These are phyloP conservation scores for Galeruca laticollis DNA, from an alignment of 2,888 invertebrate species.

Conservation along the genomic window DNA sequence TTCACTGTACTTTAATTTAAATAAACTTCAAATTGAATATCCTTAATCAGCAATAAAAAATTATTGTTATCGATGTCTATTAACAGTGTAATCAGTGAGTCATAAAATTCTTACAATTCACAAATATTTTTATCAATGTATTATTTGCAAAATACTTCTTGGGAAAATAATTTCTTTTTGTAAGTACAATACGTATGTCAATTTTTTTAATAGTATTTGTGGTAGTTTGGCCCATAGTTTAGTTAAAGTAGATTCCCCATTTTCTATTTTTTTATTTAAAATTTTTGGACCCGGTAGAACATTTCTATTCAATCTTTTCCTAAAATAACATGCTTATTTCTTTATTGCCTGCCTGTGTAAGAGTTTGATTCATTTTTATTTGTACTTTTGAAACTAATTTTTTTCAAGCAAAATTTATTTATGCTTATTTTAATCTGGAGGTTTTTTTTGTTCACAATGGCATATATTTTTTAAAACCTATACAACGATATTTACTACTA, in stretches of 20 bases:
- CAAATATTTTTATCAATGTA: not conserved
- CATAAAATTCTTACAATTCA: too few relatives aligned
- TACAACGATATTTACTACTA: too few relatives aligned
- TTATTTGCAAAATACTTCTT: not conserved
- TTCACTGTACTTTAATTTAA: too few relatives aligned
- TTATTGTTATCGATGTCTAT: too few relatives aligned
- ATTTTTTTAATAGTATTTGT: conserved; percentile 30
- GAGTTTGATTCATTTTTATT: not conserved
- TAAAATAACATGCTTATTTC: not conserved
- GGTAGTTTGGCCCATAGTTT: not conserved
- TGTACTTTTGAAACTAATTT: not conserved
- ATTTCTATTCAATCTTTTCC: not conserved
- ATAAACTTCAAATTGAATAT: too few relatives aligned
- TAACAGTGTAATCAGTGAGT: too few relatives aligned
- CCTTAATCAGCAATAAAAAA: too few relatives aligned
- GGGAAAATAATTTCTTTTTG: not conserved
- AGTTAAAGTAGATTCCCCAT: not conserved
- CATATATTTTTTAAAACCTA: too few relatives aligned
- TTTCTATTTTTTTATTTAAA: not conserved
- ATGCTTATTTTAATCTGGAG: not conserved
- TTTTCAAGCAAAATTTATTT: not conserved
- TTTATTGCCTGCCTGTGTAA: not conserved
- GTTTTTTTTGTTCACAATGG: too few relatives aligned
- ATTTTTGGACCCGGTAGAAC: not conserved
- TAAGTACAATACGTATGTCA: conserved; percentile 41